Percentiles rank a stretch among this genome's conserved stretches.
Conservation (phyloP, 37 sponge, comb jelly and placozoan species). For the Crambe crambe region DNA sequence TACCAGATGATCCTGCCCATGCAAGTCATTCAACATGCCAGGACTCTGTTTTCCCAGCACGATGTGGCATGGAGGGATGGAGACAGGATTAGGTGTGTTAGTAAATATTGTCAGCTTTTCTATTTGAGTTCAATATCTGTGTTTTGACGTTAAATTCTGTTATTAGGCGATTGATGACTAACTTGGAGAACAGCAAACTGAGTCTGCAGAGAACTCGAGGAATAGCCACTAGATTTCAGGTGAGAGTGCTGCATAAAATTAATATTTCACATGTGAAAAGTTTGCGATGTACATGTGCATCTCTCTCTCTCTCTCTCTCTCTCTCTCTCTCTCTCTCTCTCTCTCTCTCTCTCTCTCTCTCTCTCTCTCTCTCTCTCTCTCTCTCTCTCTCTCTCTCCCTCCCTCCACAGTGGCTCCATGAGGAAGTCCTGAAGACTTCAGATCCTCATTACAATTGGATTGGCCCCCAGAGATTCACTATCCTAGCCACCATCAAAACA, state of each 20-base stretch:
- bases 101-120: neutral
- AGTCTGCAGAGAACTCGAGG: constrained; percentile 41
- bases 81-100: constrained; percentile 65
- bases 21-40: constrained; percentile 61
- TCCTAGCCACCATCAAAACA: constrained; percentile 71
- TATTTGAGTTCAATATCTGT: neutral
- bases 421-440: constrained; percentile 58
- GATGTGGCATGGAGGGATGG: constrained; percentile 84
- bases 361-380: too few species aligned
- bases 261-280: neutral
- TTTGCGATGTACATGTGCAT: neutral
- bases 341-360: too few species aligned
- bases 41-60: constrained; percentile 74
- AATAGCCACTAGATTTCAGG: constrained; percentile 70
- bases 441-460: constrained; percentile 62
- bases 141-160: neutral
- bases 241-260: constrained; percentile 1
- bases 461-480: constrained; percentile 56
- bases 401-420: constrained; percentile 86
- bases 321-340: too few species aligned
- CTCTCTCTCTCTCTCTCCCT: too few species aligned
- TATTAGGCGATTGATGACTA: constrained; percentile 60
- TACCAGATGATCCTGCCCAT: constrained; percentile 45
- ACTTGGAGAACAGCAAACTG: constrained; percentile 73
- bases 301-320: neutral